These are phyloP conservation scores for Phalacrocorax pelagicus DNA, from an alignment of 2,113 vertebrate species.

Conservation along the genomic window DNA sequence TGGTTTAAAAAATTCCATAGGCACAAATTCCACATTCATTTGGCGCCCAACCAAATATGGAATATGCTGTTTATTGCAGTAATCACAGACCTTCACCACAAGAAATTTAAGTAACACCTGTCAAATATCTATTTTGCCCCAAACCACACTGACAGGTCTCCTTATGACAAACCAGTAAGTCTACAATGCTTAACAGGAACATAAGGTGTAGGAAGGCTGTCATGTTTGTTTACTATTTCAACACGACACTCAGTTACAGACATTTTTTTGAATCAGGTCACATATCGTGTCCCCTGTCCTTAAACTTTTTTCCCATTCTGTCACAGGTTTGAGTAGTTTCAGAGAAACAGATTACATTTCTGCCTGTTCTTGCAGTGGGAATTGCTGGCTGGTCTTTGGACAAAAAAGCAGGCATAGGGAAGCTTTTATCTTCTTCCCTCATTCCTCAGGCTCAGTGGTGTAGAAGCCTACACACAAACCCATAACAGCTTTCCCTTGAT, in stretches of 20 bases:
- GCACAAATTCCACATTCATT: not conserved
- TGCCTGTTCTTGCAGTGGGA: not conserved
- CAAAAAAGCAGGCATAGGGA: not conserved
- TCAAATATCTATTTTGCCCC: not conserved
- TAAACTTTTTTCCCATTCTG: not conserved
- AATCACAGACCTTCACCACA: not conserved
- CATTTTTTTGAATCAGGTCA: not conserved
- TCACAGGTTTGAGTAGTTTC: not conserved
- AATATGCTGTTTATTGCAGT: not conserved
- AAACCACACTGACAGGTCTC: not conserved
- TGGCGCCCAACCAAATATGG: not conserved
- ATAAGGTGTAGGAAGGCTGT: not conserved
- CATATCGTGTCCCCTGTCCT: not conserved
- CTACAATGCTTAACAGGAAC: not conserved
- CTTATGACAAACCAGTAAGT: not conserved
- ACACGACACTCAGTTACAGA: not conserved
- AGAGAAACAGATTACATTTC: not conserved
- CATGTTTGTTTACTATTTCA: not conserved
- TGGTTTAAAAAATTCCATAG: not conserved
- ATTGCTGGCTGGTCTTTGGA: not conserved
- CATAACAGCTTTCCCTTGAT: fast-evolving
- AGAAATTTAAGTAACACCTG: not conserved
- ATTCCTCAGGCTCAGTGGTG: not conserved
- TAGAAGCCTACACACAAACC: not conserved
- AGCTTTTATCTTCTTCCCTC: not conserved